phyloP scores from a whole-genome alignment of 1,140 invertebrate genomes.

The Dinoponera quadriceps region DNA sequence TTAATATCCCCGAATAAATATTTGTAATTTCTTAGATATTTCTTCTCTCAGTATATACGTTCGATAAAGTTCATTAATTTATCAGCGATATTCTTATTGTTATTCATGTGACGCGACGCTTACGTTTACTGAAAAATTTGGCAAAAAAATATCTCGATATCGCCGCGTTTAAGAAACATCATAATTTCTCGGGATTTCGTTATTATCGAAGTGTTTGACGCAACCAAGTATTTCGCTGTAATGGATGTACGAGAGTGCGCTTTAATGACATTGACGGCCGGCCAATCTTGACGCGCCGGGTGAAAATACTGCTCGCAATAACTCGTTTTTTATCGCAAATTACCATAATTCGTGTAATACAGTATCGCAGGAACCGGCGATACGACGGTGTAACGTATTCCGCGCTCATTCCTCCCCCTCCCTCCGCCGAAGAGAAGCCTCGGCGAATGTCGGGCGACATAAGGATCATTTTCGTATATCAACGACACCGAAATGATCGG shows the following conservation, averaged over 20 bases:
- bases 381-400: constrained; percentile 32
- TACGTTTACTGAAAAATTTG: not conserved
- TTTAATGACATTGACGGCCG: constrained; percentile 17
- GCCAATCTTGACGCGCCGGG: constrained; percentile 15
- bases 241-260: not conserved
- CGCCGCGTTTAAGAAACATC: not conserved
- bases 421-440: not conserved
- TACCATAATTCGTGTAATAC: constrained; percentile 51
- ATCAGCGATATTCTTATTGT: too few relatives aligned
- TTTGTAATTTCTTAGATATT: too few relatives aligned
- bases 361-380: constrained; percentile 28
- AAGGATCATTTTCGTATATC: constrained; percentile 37
- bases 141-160: not conserved
- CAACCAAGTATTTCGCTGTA: not conserved
- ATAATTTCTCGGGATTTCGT: not conserved
- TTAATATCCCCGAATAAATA: too few relatives aligned
- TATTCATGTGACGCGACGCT: too few relatives aligned
- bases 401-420: not conserved
- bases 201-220: constrained; percentile 11
- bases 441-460: not conserved
- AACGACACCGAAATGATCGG: constrained; percentile 35
- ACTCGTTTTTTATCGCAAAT: constrained; percentile 46
- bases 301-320: constrained; percentile 33
- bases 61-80: too few relatives aligned
- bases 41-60: too few relatives aligned